Evolutionary conservation across 2,888 invertebrate species (phyloP), one percentile per base, ranked within the genome.

Genomic region (Archips crataeganus): DNA sequence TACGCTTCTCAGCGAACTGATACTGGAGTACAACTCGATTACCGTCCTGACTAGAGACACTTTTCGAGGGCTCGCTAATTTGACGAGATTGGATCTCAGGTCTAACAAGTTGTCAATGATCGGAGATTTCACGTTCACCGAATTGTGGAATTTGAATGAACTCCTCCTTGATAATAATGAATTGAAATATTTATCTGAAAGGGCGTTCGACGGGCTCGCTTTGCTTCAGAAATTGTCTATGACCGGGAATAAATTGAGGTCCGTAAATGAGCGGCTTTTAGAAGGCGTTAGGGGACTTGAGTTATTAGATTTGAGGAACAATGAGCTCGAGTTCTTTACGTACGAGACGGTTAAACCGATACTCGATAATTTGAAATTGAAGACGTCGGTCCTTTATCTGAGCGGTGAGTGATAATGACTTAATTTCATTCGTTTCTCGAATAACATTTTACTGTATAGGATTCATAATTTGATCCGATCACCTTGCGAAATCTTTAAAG

Each of bases 81-180:
- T 98, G 79, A 96, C 96, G 82, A 95, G 96, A 85, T 95, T 98
- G 79, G 97, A 97, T 90, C 91, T 98, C 83, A 96, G 96, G 80
- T 95, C 95, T 77, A 98, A 98, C 90, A 95, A 96, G 87, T 95
- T 98, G 81, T 96, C 96, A 77, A 97, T 97, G 95, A 95, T 98
- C 78, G 97, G 97, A 34, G 97, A 97, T 82, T 95, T 96, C 77
- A 97, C 97, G 65, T 98, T 98, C 91, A 95, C 96, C 5, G 97
- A 98, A 87, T 94, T 97, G 88, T 97, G 97, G 94, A 96, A 96
- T 84, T 91, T 97, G 70, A 95, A 95, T 79, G 97, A 97, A 82
- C 93, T 97, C 79, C 95, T 96, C 72, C 90, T 97, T 81, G 97
- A 97, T 87, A 95, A 96, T 85, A 97, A 97, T 90, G 95, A 95